Evolutionary conservation across 2,797 vertebrate species (phyloP).

Genomic region (Crocidura indochinensis): DNA sequence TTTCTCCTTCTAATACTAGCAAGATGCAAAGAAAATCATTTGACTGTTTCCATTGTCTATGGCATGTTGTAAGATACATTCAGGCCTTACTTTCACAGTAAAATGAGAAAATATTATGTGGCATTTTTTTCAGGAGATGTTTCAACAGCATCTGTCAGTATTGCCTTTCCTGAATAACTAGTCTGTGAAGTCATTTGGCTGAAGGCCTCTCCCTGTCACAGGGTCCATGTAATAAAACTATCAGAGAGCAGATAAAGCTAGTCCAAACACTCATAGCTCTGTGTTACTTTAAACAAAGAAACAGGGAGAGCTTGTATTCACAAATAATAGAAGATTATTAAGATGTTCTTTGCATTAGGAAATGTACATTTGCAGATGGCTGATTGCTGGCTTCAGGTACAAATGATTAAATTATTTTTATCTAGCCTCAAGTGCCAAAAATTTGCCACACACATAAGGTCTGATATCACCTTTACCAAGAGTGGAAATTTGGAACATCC

Average conservation of each 20-base stretch:
- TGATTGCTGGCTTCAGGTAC: conserved; percentile 59
- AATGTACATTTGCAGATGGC: conserved; percentile 37
- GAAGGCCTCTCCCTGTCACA: conserved; percentile 60
- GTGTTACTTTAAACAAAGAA: conserved; percentile 72
- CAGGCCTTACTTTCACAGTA: conserved; percentile 24
- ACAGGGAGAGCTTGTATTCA: conserved; percentile 64
- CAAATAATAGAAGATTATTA: conserved; percentile 75
- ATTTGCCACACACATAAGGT: conserved; percentile 17
- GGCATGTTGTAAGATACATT: neutral
- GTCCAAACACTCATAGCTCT: conserved; percentile 66
- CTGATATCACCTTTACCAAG: neutral
- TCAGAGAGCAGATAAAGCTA: conserved; percentile 56
- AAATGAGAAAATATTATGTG: conserved; percentile 59
- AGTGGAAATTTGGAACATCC: conserved; percentile 24
- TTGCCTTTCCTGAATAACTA: conserved; percentile 62
- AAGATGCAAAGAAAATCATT: neutral
- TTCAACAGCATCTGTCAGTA: conserved; percentile 60
- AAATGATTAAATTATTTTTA: conserved; percentile 55
- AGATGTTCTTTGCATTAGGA: conserved; percentile 59
- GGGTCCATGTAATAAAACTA: conserved; percentile 61
- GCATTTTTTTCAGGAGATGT: conserved; percentile 66
- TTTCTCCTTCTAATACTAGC: neutral
- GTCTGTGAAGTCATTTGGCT: conserved; percentile 75
- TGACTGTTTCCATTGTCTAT: neutral
- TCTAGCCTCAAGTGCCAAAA: conserved; percentile 23